Percentiles rank a stretch among this genome's conserved stretches.
These are phyloP conservation scores for Gadus chalcogrammus DNA, from an alignment of 2,113 vertebrate genomes.

Conservation along the genomic window DNA sequence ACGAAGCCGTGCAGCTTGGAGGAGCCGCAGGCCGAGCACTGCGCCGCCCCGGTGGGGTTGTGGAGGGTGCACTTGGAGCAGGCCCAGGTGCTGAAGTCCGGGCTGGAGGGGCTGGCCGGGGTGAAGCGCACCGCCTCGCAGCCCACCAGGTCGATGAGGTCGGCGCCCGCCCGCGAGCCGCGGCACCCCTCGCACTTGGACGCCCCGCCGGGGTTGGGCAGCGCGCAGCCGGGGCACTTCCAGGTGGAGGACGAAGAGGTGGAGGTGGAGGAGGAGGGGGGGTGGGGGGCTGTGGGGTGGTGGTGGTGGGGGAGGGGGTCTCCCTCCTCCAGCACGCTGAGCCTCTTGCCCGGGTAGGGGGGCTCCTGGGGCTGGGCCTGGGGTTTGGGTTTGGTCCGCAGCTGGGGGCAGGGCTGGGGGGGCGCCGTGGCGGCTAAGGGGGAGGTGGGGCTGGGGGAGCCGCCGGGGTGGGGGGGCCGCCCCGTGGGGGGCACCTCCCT, in stretches of 20 bases:
- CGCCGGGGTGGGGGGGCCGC: slow-evolving; percentile 56
- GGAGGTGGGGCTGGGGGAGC: slow-evolving; percentile 40
- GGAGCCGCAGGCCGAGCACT: slow-evolving; percentile 86
- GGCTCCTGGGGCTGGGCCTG: slow-evolving; percentile 64
- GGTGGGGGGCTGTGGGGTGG: slow-evolving; percentile 17
- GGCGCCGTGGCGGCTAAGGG: slow-evolving; percentile 70
- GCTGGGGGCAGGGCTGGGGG: slow-evolving; percentile 57
- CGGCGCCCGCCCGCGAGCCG: slow-evolving; percentile 63
- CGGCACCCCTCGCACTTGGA: slow-evolving; percentile 77
- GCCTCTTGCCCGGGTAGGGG: slow-evolving; percentile 79
- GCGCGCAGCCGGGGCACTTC: slow-evolving; percentile 82
- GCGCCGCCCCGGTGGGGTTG: slow-evolving; percentile 81
- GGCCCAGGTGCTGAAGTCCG: slow-evolving; percentile 92
- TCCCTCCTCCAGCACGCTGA: slow-evolving; percentile 88
- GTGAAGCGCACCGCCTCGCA: slow-evolving; percentile 87
- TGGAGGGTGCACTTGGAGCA: slow-evolving; percentile 93
- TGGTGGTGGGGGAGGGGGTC: slow-evolving; percentile 28
- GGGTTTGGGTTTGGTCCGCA: slow-evolving; percentile 68
- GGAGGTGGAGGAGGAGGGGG: slow-evolving; percentile 26
- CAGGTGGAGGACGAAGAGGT: slow-evolving; percentile 64
- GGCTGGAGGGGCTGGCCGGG: slow-evolving; percentile 89
- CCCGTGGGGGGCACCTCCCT: slow-evolving; percentile 87
- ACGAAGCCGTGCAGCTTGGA: slow-evolving; percentile 97
- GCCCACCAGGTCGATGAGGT: slow-evolving; percentile 85
- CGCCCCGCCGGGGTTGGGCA: slow-evolving; percentile 48